Evolutionary conservation across 2,888 invertebrate species (phyloP).

Genomic region (Eueremaeus valkanovi): DNA sequence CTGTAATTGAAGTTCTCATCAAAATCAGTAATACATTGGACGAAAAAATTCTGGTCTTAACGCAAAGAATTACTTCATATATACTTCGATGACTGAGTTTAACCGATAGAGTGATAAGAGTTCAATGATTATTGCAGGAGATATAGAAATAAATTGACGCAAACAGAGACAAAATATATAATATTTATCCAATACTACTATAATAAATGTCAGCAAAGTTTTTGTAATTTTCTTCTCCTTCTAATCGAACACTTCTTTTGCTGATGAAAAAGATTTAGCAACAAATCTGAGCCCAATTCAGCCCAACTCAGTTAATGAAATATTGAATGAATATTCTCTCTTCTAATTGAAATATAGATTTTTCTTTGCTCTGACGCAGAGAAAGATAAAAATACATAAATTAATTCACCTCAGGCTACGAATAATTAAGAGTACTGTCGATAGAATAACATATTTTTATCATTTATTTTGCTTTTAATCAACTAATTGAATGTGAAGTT

Average conservation of each 20-base stretch:
- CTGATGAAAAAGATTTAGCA: too few relatives aligned
- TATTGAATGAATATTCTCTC: neutral
- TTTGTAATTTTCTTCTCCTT: too few relatives aligned
- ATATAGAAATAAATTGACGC: neutral
- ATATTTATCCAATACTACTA: too few relatives aligned
- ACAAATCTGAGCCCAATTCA: too few relatives aligned
- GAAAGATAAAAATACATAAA: neutral
- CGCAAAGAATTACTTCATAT: neutral
- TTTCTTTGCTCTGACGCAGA: neutral
- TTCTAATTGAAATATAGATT: neutral
- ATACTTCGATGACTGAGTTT: too few relatives aligned
- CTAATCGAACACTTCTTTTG: too few relatives aligned
- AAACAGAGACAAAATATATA: neutral
- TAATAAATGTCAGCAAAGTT: too few relatives aligned
- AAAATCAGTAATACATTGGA: neutral
- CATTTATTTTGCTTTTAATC: neutral
- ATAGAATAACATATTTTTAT: neutral
- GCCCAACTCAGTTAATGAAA: neutral
- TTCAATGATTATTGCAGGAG: neutral
- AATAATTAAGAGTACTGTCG: slow-evolving; percentile 23
- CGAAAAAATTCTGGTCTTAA: neutral
- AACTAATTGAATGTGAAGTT: slow-evolving; percentile 8
- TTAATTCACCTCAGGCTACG: slow-evolving; percentile 20
- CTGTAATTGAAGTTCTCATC: slow-evolving; percentile 31
- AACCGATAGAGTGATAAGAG: neutral